These are phyloP conservation scores for Teleogryllus occipitalis DNA, from an alignment of 1,140 invertebrate genomes.

Conservation along the genomic window DNA sequence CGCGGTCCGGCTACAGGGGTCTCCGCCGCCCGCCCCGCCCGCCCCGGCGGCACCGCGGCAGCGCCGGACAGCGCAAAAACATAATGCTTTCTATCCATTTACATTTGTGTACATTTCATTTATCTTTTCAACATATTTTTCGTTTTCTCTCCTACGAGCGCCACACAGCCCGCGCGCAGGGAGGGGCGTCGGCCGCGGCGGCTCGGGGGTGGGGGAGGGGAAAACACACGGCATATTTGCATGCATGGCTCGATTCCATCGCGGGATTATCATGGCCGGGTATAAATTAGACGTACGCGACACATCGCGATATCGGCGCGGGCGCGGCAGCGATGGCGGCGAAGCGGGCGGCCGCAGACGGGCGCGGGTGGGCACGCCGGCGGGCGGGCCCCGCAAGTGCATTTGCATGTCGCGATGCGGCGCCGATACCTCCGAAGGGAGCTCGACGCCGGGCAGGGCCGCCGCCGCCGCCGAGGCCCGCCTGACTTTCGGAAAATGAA, in stretches of 20 bases:
- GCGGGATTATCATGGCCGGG: constrained; percentile 2
- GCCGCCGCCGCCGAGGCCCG: too few relatives aligned
- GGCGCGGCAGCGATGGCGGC: not conserved
- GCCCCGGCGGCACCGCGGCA: too few relatives aligned
- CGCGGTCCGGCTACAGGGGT: too few relatives aligned
- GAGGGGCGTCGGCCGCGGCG: too few relatives aligned
- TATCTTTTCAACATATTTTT: not conserved
- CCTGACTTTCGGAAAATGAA: not conserved
- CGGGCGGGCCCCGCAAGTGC: not conserved
- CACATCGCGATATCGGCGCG: constrained; percentile 2
- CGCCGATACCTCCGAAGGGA: not conserved
- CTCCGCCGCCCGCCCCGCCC: too few relatives aligned
- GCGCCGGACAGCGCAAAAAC: not conserved
- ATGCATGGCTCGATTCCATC: constrained; percentile 3
- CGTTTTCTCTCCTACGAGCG: not conserved
- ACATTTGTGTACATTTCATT: constrained; percentile 5
- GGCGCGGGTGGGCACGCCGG: not conserved
- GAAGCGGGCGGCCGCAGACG: too few relatives aligned
- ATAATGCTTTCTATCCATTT: constrained; percentile 5
- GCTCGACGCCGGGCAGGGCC: too few relatives aligned
- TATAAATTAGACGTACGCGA: not conserved
- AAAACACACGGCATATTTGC: not conserved
- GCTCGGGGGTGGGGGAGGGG: not conserved
- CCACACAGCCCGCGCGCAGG: not conserved
- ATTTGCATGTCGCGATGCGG: not conserved